Evolutionary conservation across 2,888 invertebrate species (phyloP).

Genomic region (Pristionchus entomophagus): DNA sequence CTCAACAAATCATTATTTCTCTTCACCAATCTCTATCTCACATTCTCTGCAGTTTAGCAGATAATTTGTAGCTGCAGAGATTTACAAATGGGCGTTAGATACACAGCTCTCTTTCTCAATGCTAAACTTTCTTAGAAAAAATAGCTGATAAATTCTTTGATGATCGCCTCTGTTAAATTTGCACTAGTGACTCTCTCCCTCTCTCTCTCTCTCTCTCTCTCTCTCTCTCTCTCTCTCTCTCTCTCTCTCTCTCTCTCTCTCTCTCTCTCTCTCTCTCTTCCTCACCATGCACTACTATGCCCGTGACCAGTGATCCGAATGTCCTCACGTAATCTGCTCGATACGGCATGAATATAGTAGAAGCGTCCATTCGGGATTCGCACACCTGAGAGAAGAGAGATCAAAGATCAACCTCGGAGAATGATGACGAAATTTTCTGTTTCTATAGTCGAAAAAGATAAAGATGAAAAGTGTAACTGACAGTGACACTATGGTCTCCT

Average conservation of each 20-base stretch:
- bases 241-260: background rate
- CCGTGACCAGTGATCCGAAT: conserved; percentile 30
- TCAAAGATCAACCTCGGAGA: background rate
- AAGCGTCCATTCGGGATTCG: conserved; percentile 36
- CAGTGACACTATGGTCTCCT: conserved; percentile 37
- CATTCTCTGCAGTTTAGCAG: no score
- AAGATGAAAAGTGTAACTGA: background rate
- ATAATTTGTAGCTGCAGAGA: no score
- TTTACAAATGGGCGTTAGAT: no score
- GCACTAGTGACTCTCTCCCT: no score
- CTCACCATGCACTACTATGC: conserved; percentile 34
- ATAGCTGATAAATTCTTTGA: no score
- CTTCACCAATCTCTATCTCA: background rate
- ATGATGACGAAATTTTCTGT: background rate
- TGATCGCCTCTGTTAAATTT: no score
- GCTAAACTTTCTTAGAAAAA: no score
- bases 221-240: no score
- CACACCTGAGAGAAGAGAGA: conserved; percentile 24
- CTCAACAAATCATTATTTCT: background rate
- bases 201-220: no score
- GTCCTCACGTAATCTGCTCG: conserved; percentile 23
- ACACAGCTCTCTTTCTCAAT: no score
- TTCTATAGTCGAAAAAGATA: background rate
- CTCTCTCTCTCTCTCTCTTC: background rate
- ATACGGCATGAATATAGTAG: conserved; percentile 46